A percentile compares a stretch with the other conserved stretches of the same genome.
Evolutionary conservation across 2,113 vertebrate species (phyloP).

Genomic region (Ursus arctos): DNA sequence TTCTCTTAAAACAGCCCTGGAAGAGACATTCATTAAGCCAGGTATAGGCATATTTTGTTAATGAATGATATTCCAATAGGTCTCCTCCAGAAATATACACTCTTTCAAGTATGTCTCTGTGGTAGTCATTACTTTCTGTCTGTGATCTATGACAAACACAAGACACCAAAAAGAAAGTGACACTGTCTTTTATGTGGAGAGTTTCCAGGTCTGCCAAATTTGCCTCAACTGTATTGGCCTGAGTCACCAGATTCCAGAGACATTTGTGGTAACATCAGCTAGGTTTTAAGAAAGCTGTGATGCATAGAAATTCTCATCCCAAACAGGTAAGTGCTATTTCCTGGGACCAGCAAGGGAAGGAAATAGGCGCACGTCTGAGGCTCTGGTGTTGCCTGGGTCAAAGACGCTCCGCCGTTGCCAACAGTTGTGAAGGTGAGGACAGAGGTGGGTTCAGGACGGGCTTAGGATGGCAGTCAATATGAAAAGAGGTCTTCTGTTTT

Average conservation of each 20-base stretch:
- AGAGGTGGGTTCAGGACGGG: neutral
- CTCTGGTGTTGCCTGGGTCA: neutral
- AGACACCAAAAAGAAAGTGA: neutral
- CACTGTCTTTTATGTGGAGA: neutral
- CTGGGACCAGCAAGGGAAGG: neutral
- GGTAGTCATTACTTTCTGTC: neutral
- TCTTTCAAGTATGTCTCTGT: neutral
- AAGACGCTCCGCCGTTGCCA: neutral
- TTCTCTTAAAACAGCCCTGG: neutral
- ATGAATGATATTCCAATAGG: neutral
- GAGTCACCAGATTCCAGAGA: neutral
- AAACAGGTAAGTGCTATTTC: neutral
- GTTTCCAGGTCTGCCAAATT: neutral
- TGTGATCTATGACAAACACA: neutral
- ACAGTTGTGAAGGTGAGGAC: neutral
- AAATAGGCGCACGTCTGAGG: neutral
- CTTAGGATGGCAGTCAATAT: neutral
- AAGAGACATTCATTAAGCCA: neutral
- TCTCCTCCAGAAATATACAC: neutral
- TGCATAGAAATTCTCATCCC: neutral
- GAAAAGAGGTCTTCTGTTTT: neutral
- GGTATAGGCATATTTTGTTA: neutral
- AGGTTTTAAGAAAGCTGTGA: slow-evolving; percentile 5
- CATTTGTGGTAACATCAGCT: neutral
- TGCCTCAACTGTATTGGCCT: neutral